Conservation (phyloP, 2,797 vertebrate species). For the Ibycter americanus region DNA sequence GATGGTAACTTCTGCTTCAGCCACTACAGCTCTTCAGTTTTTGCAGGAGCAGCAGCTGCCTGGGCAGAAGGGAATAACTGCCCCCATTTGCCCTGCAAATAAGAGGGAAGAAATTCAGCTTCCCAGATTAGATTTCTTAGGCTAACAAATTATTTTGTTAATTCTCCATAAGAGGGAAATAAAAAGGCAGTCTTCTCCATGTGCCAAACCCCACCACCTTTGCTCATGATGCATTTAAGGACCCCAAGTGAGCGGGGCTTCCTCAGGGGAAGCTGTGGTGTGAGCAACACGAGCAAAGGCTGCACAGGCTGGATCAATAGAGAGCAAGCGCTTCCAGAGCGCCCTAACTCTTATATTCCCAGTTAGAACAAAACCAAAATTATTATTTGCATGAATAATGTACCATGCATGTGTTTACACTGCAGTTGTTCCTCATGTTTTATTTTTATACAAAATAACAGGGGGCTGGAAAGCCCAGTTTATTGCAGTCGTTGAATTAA, state of each 20-base stretch:
- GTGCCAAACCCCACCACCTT: background rate
- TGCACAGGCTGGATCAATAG: background rate
- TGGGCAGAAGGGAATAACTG: background rate
- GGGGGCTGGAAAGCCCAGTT: background rate
- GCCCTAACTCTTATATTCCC: background rate
- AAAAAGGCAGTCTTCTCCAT: background rate
- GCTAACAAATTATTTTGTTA: background rate
- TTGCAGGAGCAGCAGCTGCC: background rate
- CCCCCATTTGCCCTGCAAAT: background rate
- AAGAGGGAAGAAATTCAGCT: background rate
- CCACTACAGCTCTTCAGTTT: background rate
- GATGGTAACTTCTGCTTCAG: background rate
- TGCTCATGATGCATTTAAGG: background rate
- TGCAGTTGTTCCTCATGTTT: conserved; percentile 15
- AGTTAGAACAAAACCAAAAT: background rate
- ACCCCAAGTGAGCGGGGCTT: background rate
- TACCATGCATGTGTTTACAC: background rate
- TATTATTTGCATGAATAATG: background rate
- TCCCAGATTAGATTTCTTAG: background rate
- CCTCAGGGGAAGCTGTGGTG: background rate
- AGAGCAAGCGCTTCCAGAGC: background rate
- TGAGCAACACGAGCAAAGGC: background rate
- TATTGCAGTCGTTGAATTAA: conserved; percentile 32
- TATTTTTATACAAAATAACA: conserved; percentile 29
- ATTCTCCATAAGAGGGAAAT: background rate